phyloP scores from a whole-genome alignment of 2,888 invertebrate species.

The Stenichneumon culpator region DNA sequence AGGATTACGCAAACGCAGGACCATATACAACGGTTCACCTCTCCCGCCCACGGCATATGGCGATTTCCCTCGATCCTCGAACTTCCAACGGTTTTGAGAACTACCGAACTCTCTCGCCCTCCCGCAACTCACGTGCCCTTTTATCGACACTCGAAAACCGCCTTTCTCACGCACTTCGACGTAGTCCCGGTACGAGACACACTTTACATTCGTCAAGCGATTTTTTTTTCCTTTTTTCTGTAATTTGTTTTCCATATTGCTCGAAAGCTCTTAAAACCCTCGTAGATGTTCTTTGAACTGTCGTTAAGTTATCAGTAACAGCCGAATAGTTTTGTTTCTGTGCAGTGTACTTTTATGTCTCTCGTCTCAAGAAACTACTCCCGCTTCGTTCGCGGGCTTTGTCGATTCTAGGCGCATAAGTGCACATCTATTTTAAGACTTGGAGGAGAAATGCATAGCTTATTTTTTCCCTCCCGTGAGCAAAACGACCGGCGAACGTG shows the following conservation, averaged over 20 bases:
- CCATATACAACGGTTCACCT: constrained; percentile 42
- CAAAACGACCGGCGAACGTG: constrained; percentile 36
- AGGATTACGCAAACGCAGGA: constrained; percentile 9
- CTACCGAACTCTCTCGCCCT: constrained; percentile 31
- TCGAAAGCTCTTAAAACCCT: background rate
- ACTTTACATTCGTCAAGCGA: constrained; percentile 13
- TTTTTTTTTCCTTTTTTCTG: background rate
- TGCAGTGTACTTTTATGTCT: no score
- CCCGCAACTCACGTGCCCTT: constrained; percentile 26
- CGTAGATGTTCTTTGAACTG: background rate
- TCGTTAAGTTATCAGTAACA: background rate
- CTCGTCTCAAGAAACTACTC: background rate
- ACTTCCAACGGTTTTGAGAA: constrained; percentile 61
- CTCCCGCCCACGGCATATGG: constrained; percentile 74
- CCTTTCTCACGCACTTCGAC: constrained; percentile 52
- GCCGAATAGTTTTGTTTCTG: no score
- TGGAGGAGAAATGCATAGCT: background rate
- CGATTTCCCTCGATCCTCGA: constrained; percentile 55
- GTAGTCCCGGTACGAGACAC: constrained; percentile 56
- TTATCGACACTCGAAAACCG: constrained; percentile 37
- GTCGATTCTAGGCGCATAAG: background rate
- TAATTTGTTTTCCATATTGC: constrained; percentile 1
- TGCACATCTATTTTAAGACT: constrained; percentile 24
- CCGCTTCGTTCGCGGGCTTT: background rate
- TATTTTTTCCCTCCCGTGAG: constrained; percentile 19